Evolutionary conservation across 2,888 invertebrate species (phyloP).

Genomic region (Drosophila paranaensis): DNA sequence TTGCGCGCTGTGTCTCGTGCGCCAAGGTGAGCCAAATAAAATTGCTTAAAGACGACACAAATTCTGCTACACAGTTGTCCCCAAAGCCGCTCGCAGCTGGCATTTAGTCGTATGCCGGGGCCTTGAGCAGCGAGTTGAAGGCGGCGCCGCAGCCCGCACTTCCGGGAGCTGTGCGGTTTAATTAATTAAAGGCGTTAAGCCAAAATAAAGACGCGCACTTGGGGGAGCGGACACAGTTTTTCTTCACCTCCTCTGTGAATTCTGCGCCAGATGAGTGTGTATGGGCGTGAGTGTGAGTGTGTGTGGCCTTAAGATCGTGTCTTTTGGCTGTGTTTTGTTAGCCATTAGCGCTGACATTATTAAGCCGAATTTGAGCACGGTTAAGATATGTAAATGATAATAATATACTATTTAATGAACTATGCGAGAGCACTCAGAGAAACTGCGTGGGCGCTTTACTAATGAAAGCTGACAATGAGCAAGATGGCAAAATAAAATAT

Average conservation of each 20-base stretch:
- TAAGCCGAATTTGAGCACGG: constrained; percentile 7
- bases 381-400: constrained; percentile 3
- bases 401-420: constrained; percentile 2
- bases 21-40: constrained; percentile 48
- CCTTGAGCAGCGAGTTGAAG: background rate
- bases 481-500: background rate
- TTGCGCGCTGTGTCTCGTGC: constrained; percentile 33
- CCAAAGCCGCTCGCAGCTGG: constrained; percentile 8
- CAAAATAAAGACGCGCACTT: constrained; percentile 61
- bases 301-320: background rate
- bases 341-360: constrained; percentile 24
- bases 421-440: background rate
- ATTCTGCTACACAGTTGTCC: constrained; percentile 39
- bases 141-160: constrained; percentile 40
- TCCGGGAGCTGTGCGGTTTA: constrained; percentile 70
- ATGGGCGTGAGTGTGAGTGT: constrained; percentile 4
- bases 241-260: background rate
- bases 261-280: background rate
- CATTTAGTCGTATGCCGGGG: background rate
- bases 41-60: constrained; percentile 50
- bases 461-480: background rate
- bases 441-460: background rate
- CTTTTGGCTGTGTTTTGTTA: constrained; percentile 19
- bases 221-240: constrained; percentile 24
- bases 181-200: constrained; percentile 79